Percentiles rank a stretch among this genome's conserved stretches.
These are phyloP conservation scores for Maccullochella peelii DNA, from an alignment of 2,113 vertebrate species.

Conservation along the genomic window DNA sequence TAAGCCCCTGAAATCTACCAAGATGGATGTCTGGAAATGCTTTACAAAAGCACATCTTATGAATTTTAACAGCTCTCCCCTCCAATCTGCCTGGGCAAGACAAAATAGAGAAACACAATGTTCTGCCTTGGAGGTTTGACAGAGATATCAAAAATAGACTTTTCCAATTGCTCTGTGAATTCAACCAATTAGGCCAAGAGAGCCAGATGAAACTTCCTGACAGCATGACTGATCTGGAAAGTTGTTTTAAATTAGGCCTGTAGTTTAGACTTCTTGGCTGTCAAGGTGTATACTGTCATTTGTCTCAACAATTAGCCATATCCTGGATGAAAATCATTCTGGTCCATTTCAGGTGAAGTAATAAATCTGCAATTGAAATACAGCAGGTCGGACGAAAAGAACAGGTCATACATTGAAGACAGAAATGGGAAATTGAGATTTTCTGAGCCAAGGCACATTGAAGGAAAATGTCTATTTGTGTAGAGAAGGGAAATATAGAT, in stretches of 20 bases:
- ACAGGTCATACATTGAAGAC: not conserved
- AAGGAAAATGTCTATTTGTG: constrained; percentile 15
- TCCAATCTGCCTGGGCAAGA: constrained; percentile 36
- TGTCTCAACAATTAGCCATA: constrained; percentile 44
- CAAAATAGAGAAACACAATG: constrained; percentile 51
- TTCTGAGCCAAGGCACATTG: not conserved
- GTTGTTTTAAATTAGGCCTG: constrained; percentile 31
- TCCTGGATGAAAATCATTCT: constrained; percentile 24
- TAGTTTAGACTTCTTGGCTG: constrained; percentile 17
- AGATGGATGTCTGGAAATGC: constrained; percentile 51
- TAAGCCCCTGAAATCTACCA: constrained; percentile 35
- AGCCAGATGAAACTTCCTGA: constrained; percentile 42
- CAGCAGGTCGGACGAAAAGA: not conserved
- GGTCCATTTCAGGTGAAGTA: constrained; percentile 2
- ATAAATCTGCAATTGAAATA: not conserved
- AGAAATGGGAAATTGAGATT: constrained; percentile 32
- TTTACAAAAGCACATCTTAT: constrained; percentile 59
- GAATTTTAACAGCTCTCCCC: constrained; percentile 59
- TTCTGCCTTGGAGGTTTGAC: constrained; percentile 55
- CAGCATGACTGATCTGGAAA: constrained; percentile 44
- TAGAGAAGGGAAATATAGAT: constrained; percentile 37
- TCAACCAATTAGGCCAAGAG: constrained; percentile 58
- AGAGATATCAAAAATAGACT: constrained; percentile 61
- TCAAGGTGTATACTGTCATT: constrained; percentile 35
- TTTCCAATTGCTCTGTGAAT: constrained; percentile 56